These are phyloP conservation scores for Ganaspis brasiliensis DNA, from an alignment of 2,888 invertebrate genomes.

Conservation along the genomic window DNA sequence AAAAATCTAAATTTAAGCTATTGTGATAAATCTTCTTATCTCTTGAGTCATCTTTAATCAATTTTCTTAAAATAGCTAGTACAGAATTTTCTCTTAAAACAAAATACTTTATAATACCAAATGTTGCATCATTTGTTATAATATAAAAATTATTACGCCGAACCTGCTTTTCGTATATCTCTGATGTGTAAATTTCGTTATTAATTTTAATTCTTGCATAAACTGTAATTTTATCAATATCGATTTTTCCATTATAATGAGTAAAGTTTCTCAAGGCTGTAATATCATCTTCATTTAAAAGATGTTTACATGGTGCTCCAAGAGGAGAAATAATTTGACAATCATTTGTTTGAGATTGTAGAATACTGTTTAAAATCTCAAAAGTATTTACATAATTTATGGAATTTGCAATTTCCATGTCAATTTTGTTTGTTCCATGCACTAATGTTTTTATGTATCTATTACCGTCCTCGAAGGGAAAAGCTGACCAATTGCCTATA, in stretches of 20 bases:
- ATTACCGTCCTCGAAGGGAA: slow-evolving; percentile 46
- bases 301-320: not conserved
- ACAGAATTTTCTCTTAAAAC: not conserved
- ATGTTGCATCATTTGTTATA: not conserved
- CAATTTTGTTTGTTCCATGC: slow-evolving; percentile 44
- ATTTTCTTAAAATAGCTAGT: not conserved
- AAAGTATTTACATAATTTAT: slow-evolving; percentile 7
- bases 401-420: slow-evolving; percentile 31
- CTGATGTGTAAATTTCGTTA: slow-evolving; percentile 36
- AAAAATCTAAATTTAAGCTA: not conserved
- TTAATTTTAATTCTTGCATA: slow-evolving; percentile 13
- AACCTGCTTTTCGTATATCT: not conserved
- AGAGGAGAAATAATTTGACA: not conserved
- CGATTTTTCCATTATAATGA: not conserved
- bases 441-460: slow-evolving; percentile 6
- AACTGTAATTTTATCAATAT: not conserved
- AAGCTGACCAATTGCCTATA: slow-evolving; percentile 39
- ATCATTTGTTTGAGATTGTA: not conserved
- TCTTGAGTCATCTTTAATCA: not conserved
- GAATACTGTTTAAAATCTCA: slow-evolving; percentile 5
- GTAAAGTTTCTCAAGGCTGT: not conserved
- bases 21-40: not conserved
- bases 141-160: not conserved
- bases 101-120: not conserved
- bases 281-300: not conserved